These are phyloP conservation scores for Serrognathus titanus DNA, from an alignment of 2,888 invertebrate species.

Conservation along the genomic window DNA sequence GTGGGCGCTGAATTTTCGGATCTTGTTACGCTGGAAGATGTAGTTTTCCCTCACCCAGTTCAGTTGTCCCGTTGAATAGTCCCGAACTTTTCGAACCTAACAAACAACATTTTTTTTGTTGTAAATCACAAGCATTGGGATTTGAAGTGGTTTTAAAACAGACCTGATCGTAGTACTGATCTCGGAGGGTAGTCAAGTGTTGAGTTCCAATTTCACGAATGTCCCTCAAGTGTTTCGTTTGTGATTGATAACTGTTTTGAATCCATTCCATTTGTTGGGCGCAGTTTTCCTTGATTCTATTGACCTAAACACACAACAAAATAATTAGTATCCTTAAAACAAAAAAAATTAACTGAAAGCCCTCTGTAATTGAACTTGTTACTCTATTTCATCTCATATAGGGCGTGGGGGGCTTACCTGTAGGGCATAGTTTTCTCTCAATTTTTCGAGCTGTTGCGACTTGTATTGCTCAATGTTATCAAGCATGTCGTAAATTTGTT, in stretches of 20 bases:
- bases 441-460: conserved; percentile 79
- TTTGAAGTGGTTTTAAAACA: not conserved
- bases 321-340: conserved; percentile 6
- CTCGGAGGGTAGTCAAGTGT: conserved; percentile 79
- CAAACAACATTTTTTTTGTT: conserved; percentile 25
- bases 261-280: conserved; percentile 93
- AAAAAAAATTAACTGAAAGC: not conserved
- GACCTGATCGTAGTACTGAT: conserved; percentile 92
- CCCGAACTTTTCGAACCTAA: conserved; percentile 86
- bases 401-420: conserved; percentile 61
- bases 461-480: conserved; percentile 90
- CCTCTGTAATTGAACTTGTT: not conserved
- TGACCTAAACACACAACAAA: conserved; percentile 54
- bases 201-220: conserved; percentile 89
- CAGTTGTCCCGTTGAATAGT: conserved; percentile 86
- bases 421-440: conserved; percentile 87
- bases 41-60: conserved; percentile 95
- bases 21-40: conserved; percentile 90
- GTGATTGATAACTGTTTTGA: conserved; percentile 84
- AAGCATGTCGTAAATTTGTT: conserved; percentile 82
- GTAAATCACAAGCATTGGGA: not conserved
- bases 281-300: conserved; percentile 90
- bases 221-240: conserved; percentile 81
- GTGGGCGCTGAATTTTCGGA: conserved; percentile 91
- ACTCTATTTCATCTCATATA: not conserved